Evolutionary conservation across 2,797 vertebrate species (phyloP), one percentile per base, ranked within the genome.

Genomic region (Danio aesculapii): DNA sequence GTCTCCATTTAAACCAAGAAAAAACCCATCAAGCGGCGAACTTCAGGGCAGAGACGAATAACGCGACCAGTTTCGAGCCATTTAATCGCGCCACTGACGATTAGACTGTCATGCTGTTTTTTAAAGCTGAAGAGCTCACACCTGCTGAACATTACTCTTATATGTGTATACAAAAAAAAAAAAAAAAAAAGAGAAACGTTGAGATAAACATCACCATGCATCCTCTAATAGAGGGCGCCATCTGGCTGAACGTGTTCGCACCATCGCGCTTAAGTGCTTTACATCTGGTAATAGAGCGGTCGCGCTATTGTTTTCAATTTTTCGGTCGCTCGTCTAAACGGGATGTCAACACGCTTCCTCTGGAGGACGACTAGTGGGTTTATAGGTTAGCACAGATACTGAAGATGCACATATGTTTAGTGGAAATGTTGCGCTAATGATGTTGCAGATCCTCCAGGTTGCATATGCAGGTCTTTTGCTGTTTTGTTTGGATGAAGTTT

Each of bases 281-380:
- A 92, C 93, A 93, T 94, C 92, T 93, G 93, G 92, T 92, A 90
- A 94, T 93, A 88, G 90, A 93, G 92, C 88, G 88, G 85, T 89
- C 88, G 88, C 90, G 87, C 90, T 88, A 88, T 92, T 94, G 92
- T 94, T 94, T 92, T 90, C 86, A 64, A 95, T 94, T 93, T 91
- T 88, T 88, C 87, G 86, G 88, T 86, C 88, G 86, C 85, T 81
- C 82, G 88, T 78, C 58, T 68, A 63, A 66, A 70, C 75, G 30
- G 72, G 79, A 81, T 39, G 63, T 80, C 77, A 58, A 52, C 62
- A 14, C 53, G 44, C 77, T 78, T 55, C 62, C 61, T n/a, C 2
- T 59, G 44, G 66, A 46, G 7, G 17, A 49, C 16, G 14, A 53
- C 6, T 47, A 6, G 49, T 11, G 64, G 50, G 68, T 55, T 80